phyloP scores from a whole-genome alignment of 2,113 vertebrate species.

The Penelope pileata region DNA sequence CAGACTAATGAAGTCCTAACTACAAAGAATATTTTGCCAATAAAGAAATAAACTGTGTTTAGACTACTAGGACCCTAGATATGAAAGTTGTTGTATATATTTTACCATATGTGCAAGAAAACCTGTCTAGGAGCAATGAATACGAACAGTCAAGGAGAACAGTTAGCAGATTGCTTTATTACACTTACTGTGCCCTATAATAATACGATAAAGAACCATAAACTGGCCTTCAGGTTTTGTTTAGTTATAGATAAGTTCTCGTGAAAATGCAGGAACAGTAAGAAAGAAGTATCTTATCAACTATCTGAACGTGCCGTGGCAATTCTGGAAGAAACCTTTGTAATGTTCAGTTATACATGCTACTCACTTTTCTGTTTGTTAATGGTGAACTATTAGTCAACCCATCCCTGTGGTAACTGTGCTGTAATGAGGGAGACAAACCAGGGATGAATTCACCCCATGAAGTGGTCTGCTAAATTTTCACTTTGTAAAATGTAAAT shows the following conservation, averaged over 20 bases:
- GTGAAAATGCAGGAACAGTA: not conserved
- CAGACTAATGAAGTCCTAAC: not conserved
- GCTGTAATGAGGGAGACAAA: not conserved
- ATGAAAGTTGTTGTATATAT: not conserved
- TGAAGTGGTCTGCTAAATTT: constrained; percentile 61
- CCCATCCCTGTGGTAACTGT: not conserved
- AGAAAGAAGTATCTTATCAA: constrained; percentile 32
- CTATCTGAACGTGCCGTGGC: not conserved
- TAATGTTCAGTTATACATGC: not conserved
- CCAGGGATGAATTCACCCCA: not conserved
- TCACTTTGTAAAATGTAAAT: constrained; percentile 61
- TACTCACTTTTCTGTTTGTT: not conserved
- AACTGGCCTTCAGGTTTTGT: not conserved
- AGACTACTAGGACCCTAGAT: not conserved
- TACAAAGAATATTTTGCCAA: not conserved
- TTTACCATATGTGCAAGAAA: not conserved
- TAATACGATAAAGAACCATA: not conserved
- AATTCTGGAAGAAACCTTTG: constrained; percentile 30
- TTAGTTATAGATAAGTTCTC: constrained; percentile 6
- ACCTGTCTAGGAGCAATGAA: not conserved
- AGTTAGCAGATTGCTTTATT: constrained; percentile 8
- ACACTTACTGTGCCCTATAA: not conserved
- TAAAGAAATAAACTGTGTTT: not conserved
- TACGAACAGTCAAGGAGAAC: not conserved
- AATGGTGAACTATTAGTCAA: not conserved